Base-by-base conservation (phyloP, 2,888 invertebrate genomes). In the Dexiosoma caninum region DNA sequence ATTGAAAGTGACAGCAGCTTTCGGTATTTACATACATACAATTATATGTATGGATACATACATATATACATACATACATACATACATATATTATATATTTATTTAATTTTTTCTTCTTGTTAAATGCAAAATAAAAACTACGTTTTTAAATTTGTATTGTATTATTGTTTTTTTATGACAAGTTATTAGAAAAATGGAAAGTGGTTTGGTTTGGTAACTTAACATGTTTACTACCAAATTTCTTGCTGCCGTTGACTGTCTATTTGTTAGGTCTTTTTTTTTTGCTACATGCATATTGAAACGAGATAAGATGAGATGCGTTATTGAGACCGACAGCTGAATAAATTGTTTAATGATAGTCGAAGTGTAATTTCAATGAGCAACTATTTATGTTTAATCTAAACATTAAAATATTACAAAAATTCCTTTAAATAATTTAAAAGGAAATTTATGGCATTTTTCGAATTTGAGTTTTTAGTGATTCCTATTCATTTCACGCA, bases 101-200 rank as follows among this genome's bases (percentile, higher is more conserved):
- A n/a, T n/a, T n/a, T n/a, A n/a, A 46, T 49, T 66, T 42, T 14
- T 44, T 42, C 46, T 71, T 51, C 7, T 67, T 55, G 32, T 64
- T 35, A 55, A 72, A 40, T 44, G 42, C 51, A 59, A 66, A 78
- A 69, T 42, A 74, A 42, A 75, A 71, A 46, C 10, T 66, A 66
- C 12, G 66, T 49, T 53, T 60, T 74, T 44, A 6, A 70, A 70
- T 19, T 64, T 69, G 3, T 57, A 19, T 76, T 2, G 55, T 51
- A 70, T 66, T 49, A 64, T 32, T 40, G 35, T 42, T 76, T 55
- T 66, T 76, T 69, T 72, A 71, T 57, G 76, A 72, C 81, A 78
- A 78, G 78, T 81, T 81, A 74, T 81, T 44, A 78, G 69, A 77
- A 78, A 81, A 81, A 81, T 78, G 81, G 81, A 81, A 81, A 81